Conservation (phyloP, 2,113 vertebrate species). For the Podilymbus podiceps region DNA sequence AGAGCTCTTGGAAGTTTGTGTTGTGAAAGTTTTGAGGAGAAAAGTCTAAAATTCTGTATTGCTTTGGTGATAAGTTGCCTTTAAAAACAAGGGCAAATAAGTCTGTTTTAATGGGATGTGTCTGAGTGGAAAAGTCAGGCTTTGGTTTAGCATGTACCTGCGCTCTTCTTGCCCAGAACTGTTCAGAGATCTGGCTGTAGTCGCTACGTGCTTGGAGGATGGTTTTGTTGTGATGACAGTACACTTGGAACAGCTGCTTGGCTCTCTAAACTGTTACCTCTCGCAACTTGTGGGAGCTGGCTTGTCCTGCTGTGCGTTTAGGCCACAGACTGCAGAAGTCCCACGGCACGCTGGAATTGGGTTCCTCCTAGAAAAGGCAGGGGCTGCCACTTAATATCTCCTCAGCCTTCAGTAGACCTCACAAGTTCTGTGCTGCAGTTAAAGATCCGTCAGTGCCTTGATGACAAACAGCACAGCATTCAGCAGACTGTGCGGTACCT, state of each 20-base stretch:
- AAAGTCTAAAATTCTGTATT: not conserved
- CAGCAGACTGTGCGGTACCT: not conserved
- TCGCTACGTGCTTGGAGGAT: not conserved
- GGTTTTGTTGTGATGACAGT: not conserved
- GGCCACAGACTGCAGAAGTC: not conserved
- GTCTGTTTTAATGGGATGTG: not conserved
- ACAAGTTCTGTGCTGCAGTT: not conserved
- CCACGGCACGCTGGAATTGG: not conserved
- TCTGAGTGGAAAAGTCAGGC: not conserved
- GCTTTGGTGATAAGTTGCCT: not conserved
- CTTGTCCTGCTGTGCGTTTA: not conserved
- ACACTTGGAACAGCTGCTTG: constrained; percentile 9
- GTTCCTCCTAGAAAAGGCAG: not conserved
- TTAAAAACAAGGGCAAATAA: not conserved
- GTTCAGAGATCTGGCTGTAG: not conserved
- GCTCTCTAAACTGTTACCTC: not conserved
- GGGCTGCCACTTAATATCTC: not conserved
- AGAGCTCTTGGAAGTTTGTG: not conserved
- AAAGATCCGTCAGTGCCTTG: not conserved
- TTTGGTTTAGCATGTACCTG: not conserved
- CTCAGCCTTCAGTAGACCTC: not conserved
- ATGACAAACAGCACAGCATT: not conserved
- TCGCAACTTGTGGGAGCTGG: not conserved
- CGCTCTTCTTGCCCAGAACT: not conserved
- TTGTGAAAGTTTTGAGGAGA: not conserved